phyloP scores from a whole-genome alignment of 1,140 invertebrate genomes.

The Solenopsis fugax region DNA sequence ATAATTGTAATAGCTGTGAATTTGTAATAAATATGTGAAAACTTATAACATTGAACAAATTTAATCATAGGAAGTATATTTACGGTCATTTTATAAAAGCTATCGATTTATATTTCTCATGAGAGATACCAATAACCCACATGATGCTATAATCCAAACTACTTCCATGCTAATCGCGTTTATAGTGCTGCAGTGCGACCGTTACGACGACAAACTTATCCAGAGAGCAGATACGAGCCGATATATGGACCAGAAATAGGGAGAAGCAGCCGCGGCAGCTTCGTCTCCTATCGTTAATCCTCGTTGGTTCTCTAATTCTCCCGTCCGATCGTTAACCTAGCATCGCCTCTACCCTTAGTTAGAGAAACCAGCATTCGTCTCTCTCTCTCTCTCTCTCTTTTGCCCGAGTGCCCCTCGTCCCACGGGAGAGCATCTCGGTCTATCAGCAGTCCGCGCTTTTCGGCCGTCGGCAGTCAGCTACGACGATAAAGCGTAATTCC shows the following conservation, averaged over 20 bases:
- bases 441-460: slow-evolving; percentile 58
- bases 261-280: slow-evolving; percentile 23
- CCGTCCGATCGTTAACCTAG: slow-evolving; percentile 68
- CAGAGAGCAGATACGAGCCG: not conserved
- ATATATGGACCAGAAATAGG: not conserved
- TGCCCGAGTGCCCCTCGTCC: not conserved
- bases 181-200: not conserved
- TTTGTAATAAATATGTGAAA: not conserved
- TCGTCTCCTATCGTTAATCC: slow-evolving; percentile 69
- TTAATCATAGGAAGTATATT: not conserved
- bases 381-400: not conserved
- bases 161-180: slow-evolving; percentile 3
- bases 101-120: not conserved
- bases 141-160: not conserved
- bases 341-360: slow-evolving; percentile 42
- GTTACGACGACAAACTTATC: slow-evolving; percentile 9
- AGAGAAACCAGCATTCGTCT: not conserved
- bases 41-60: not conserved
- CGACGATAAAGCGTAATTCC: slow-evolving; percentile 70
- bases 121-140: not conserved
- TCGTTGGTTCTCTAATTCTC: slow-evolving; percentile 69
- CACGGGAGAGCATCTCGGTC: slow-evolving; percentile 33
- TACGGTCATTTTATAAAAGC: not conserved
- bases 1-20: not conserved
- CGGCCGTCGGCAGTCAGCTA: slow-evolving; percentile 32